Percentiles rank a stretch among this genome's conserved stretches.
phyloP scores from a whole-genome alignment of 2,113 vertebrate species.

The Herpetotheres cachinnans region DNA sequence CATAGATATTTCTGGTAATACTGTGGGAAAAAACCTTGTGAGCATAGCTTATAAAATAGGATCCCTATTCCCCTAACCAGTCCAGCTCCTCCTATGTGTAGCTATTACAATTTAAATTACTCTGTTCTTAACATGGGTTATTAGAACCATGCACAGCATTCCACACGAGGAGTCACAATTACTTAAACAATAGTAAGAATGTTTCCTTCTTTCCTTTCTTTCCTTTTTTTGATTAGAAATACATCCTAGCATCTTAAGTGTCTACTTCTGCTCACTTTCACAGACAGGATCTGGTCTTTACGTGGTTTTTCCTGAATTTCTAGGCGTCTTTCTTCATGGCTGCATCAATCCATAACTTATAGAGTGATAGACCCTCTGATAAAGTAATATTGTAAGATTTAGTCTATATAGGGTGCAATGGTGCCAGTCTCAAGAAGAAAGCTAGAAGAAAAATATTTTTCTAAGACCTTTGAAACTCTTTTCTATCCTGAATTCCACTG shows the following conservation, averaged over 20 bases:
- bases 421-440: not conserved
- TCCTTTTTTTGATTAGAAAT: not conserved
- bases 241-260: not conserved
- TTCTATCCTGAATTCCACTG: not conserved
- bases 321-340: not conserved
- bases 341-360: not conserved
- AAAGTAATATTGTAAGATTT: not conserved
- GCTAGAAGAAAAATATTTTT: not conserved
- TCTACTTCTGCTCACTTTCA: not conserved
- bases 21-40: not conserved
- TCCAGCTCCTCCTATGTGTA: not conserved
- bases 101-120: not conserved
- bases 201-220: not conserved
- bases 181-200: not conserved
- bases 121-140: not conserved
- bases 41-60: not conserved
- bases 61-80: not conserved
- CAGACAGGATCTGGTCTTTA: not conserved
- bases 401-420: not conserved
- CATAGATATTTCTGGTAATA: not conserved
- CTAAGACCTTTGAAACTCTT: not conserved
- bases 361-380: not conserved
- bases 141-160: not conserved
- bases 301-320: not conserved
- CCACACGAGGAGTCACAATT: not conserved